These are phyloP conservation scores for Hyla sarda DNA, from an alignment of 2,113 vertebrate genomes.

Conservation along the genomic window DNA sequence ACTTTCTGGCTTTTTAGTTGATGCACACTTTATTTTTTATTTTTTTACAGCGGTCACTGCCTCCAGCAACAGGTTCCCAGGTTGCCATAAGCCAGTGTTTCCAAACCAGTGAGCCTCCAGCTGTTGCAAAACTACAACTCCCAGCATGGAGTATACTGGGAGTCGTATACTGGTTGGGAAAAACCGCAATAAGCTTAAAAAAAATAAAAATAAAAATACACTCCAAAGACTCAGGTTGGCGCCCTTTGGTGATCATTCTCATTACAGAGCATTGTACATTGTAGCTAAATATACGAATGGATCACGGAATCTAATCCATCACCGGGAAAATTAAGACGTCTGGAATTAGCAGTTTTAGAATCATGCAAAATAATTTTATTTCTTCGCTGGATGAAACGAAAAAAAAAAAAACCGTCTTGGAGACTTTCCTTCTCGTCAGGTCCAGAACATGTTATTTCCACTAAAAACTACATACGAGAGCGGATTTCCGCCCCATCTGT, in stretches of 20 bases:
- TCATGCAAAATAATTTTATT: constrained; percentile 23
- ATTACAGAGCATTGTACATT: constrained; percentile 2
- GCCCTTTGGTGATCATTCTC: constrained; percentile 4
- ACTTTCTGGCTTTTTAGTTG: too few species aligned
- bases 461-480: background rate
- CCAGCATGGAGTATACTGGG: too few species aligned
- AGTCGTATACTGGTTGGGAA: too few species aligned
- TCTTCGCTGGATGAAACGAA: background rate
- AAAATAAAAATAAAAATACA: background rate
- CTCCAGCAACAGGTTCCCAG: too few species aligned
- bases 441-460: background rate
- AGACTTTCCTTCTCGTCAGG: constrained; percentile 21
- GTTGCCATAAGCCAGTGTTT: too few species aligned
- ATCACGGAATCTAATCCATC: constrained; percentile 52
- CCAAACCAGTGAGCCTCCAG: too few species aligned
- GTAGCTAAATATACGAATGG: constrained; percentile 12
- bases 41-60: too few species aligned
- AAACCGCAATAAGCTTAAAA: background rate
- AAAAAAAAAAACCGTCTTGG: constrained; percentile 58
- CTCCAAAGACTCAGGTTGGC: background rate
- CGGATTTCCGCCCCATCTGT: background rate
- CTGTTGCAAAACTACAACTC: too few species aligned
- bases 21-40: too few species aligned
- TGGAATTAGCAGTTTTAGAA: constrained; percentile 48
- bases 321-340: constrained; percentile 24